Evolutionary conservation across 2,113 vertebrate species (phyloP).

Genomic region (Aix galericulata): DNA sequence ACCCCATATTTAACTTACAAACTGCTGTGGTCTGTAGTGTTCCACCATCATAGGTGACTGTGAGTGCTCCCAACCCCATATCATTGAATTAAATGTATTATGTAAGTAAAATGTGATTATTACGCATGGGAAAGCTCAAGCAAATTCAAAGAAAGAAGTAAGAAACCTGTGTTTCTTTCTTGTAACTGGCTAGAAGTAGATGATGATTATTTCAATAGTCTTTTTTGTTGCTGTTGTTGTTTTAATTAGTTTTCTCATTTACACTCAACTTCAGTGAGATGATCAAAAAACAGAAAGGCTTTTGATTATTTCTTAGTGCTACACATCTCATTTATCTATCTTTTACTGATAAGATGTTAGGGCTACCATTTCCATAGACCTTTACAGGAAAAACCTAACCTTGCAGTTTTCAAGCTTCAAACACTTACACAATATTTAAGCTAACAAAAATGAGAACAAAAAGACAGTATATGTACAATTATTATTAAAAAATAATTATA

Average conservation of each 20-base stretch:
- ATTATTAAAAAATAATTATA: not conserved
- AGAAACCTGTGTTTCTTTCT: not conserved
- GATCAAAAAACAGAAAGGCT: not conserved
- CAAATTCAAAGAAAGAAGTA: not conserved
- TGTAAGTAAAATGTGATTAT: not conserved
- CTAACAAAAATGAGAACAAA: not conserved
- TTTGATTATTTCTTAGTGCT: not conserved
- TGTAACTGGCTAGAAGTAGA: not conserved
- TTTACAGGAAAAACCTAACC: not conserved
- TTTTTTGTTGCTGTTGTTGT: not conserved
- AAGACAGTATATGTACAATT: not conserved
- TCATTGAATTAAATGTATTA: not conserved
- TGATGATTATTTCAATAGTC: not conserved
- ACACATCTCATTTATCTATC: not conserved
- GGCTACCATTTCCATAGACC: not conserved
- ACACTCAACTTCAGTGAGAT: not conserved
- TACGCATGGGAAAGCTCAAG: not conserved
- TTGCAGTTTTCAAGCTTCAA: not conserved
- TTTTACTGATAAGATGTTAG: not conserved
- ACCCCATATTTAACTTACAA: not conserved
- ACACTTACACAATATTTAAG: not conserved
- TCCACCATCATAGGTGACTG: not conserved
- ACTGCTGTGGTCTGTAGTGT: not conserved
- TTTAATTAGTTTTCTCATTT: not conserved
- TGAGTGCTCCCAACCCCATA: not conserved